Conservation (phyloP, 2,113 vertebrate species). For the Protobothrops mucrosquamatus region DNA sequence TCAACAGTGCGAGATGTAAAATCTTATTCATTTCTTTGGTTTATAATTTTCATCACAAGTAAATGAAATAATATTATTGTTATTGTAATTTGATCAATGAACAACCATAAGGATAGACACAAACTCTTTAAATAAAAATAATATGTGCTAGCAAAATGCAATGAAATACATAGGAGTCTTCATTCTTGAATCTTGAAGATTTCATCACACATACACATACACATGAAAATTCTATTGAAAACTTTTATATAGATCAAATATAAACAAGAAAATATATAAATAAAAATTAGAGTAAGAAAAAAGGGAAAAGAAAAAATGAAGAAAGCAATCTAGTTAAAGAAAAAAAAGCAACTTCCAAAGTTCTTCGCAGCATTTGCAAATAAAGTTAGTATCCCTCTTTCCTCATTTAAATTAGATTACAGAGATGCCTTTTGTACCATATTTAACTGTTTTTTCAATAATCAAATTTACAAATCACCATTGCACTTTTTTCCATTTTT, state of each 20-base stretch:
- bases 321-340: neutral
- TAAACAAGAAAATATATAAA: neutral
- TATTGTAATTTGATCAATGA: neutral
- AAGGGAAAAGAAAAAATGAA: neutral
- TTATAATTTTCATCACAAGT: neutral
- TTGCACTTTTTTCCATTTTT: neutral
- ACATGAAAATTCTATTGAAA: neutral
- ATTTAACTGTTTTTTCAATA: neutral
- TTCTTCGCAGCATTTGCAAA: neutral
- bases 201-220: neutral
- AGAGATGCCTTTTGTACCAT: neutral
- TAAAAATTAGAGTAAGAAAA: neutral
- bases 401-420: neutral
- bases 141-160: neutral
- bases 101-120: neutral
- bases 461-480: neutral
- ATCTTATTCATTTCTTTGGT: neutral
- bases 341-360: neutral
- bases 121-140: neutral
- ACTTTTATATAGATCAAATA: neutral
- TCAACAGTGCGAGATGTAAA: neutral
- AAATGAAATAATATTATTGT: neutral
- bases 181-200: neutral
- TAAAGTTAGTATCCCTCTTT: neutral
- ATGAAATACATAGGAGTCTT: neutral